These are phyloP conservation scores for Drosophila nr. perissopoda DNA, from an alignment of 2,888 invertebrate species.

Conservation along the genomic window DNA sequence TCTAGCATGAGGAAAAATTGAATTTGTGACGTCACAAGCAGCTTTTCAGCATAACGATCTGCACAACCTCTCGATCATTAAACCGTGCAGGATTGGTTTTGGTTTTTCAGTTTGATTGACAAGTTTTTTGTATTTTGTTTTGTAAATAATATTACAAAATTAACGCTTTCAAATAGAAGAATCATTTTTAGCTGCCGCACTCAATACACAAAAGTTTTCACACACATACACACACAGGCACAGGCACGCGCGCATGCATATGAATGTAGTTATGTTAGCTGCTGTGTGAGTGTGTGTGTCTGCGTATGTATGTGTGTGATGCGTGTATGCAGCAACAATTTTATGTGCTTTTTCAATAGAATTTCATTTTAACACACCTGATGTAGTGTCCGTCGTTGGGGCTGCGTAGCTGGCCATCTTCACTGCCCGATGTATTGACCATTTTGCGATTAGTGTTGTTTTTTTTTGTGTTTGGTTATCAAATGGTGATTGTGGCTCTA, in stretches of 20 bases:
- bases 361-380: slow-evolving; percentile 83
- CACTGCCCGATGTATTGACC: slow-evolving; percentile 86
- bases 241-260: slow-evolving; percentile 37
- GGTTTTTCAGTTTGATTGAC: slow-evolving; percentile 17
- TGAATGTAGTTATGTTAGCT: slow-evolving; percentile 39
- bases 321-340: slow-evolving; percentile 80
- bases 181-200: slow-evolving; percentile 50
- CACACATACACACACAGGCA: slow-evolving; percentile 46
- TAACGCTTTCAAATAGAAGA: slow-evolving; percentile 57
- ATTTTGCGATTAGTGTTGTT: slow-evolving; percentile 41
- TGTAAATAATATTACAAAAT: slow-evolving; percentile 56
- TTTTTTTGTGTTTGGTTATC: slow-evolving; percentile 14
- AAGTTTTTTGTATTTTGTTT: slow-evolving; percentile 14
- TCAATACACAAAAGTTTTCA: slow-evolving; percentile 45
- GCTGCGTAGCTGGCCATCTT: slow-evolving; percentile 94
- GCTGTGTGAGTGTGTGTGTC: slow-evolving; percentile 27
- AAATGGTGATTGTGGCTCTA: slow-evolving; percentile 9
- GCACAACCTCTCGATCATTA: slow-evolving; percentile 44
- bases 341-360: slow-evolving; percentile 69
- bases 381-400: slow-evolving; percentile 87
- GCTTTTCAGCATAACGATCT: slow-evolving; percentile 1
- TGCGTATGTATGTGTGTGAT: slow-evolving; percentile 20
- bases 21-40: slow-evolving; percentile 17
- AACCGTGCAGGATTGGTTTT: slow-evolving; percentile 31
- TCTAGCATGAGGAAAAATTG: slow-evolving; percentile 6